These are phyloP conservation scores for Spodoptera litura DNA, from an alignment of 1,140 invertebrate genomes.

Conservation along the genomic window DNA sequence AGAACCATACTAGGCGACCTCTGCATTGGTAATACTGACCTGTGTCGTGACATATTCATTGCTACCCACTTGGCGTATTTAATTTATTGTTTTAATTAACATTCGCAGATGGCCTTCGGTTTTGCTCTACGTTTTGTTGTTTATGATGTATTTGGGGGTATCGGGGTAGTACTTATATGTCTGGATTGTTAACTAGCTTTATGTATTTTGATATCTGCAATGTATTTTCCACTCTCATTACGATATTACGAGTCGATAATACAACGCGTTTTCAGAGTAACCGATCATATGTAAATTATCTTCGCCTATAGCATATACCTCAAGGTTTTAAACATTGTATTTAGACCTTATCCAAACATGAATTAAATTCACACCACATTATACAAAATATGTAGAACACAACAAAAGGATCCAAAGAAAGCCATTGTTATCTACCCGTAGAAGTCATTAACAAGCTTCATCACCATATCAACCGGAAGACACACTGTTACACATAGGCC, in stretches of 20 bases:
- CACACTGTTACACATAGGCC: constrained; percentile 23
- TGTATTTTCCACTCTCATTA: too few relatives aligned
- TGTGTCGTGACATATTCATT: constrained; percentile 77
- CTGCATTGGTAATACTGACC: constrained; percentile 67
- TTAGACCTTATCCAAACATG: neutral
- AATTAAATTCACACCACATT: neutral
- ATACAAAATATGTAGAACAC: neutral
- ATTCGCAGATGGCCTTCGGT: constrained; percentile 65
- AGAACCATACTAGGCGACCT: constrained; percentile 67
- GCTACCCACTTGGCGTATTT: constrained; percentile 64
- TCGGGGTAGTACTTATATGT: neutral
- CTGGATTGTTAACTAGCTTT: constrained; percentile 16
- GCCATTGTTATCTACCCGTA: constrained; percentile 24
- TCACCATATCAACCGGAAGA: constrained; percentile 30
- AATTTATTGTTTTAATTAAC: constrained; percentile 82
- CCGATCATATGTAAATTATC: too few relatives aligned
- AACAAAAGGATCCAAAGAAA: constrained; percentile 19
- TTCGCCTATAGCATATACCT: too few relatives aligned
- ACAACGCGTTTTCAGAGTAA: too few relatives aligned
- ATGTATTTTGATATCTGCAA: neutral
- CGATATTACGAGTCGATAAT: too few relatives aligned
- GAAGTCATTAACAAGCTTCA: constrained; percentile 37
- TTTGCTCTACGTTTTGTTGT: constrained; percentile 57
- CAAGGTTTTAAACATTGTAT: too few relatives aligned
- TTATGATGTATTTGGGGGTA: constrained; percentile 57